A percentile compares a stretch with the other conserved stretches of the same genome.
phyloP scores from a whole-genome alignment of 1,140 invertebrate species.

The Magallana ariakensis region DNA sequence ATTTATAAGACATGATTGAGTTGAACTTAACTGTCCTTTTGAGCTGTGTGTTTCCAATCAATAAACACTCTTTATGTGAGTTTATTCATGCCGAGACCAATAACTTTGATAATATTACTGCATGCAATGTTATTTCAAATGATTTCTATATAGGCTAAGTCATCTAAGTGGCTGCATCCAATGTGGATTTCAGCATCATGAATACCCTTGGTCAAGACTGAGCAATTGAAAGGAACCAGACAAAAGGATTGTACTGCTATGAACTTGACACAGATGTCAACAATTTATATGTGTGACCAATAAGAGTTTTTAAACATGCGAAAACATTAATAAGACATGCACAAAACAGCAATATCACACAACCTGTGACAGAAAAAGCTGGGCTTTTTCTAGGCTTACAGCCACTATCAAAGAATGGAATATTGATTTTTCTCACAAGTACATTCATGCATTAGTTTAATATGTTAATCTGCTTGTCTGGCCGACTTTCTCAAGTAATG shows the following conservation, averaged over 20 bases:
- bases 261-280: conserved; percentile 27
- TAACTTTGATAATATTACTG: not conserved
- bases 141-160: too few relatives aligned
- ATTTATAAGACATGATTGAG: not conserved
- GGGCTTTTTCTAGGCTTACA: not conserved
- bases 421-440: conserved; percentile 35
- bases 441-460: conserved; percentile 26
- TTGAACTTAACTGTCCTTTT: not conserved
- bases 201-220: too few relatives aligned
- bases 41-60: not conserved
- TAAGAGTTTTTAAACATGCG: not conserved
- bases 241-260: not conserved
- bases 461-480: conserved; percentile 36
- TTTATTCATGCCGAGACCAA: not conserved
- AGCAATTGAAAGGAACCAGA: not conserved
- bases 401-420: not conserved
- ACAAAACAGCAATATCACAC: not conserved
- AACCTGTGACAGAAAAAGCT: conserved; percentile 4
- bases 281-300: not conserved
- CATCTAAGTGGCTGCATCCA: not conserved
- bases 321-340: conserved; percentile 5
- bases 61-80: not conserved
- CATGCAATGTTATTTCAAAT: too few relatives aligned
- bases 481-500: not conserved
- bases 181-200: not conserved